These are phyloP conservation scores for Zelleria hepariella DNA, from an alignment of 2,888 invertebrate genomes.

Conservation along the genomic window DNA sequence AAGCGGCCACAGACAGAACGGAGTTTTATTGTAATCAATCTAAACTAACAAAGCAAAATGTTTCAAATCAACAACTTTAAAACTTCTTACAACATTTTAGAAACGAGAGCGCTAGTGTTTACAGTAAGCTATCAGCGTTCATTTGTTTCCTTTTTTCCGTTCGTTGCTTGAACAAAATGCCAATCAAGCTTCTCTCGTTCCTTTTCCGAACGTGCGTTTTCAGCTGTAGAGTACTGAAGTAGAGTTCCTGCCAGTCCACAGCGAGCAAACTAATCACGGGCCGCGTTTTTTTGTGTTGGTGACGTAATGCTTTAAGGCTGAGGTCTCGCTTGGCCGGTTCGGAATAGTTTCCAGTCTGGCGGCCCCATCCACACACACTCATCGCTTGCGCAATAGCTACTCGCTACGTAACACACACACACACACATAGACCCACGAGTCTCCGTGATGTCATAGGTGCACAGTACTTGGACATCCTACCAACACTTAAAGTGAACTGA, in stretches of 20 bases:
- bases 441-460: neutral
- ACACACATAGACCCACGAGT: neutral
- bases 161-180: neutral
- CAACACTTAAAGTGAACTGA: too few species aligned
- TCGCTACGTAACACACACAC: slow-evolving; percentile 12
- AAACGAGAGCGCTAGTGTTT: too few species aligned
- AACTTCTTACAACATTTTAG: too few species aligned
- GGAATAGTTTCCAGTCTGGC: slow-evolving; percentile 34
- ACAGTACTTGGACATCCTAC: neutral
- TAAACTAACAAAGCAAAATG: too few species aligned
- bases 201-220: neutral
- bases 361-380: slow-evolving; percentile 12
- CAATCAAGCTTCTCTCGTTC: neutral
- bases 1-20: too few species aligned
- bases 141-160: too few species aligned
- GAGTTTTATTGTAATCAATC: too few species aligned
- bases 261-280: neutral
- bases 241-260: neutral
- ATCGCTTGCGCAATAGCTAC: slow-evolving; percentile 3
- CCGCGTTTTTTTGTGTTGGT: slow-evolving; percentile 20
- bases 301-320: slow-evolving; percentile 17
- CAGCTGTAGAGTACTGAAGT: neutral
- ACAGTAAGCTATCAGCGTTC: too few species aligned
- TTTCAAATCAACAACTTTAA: too few species aligned
- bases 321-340: slow-evolving; percentile 27